Conservation (phyloP, 2,797 vertebrate genomes). For the Hirundo rustica region DNA sequence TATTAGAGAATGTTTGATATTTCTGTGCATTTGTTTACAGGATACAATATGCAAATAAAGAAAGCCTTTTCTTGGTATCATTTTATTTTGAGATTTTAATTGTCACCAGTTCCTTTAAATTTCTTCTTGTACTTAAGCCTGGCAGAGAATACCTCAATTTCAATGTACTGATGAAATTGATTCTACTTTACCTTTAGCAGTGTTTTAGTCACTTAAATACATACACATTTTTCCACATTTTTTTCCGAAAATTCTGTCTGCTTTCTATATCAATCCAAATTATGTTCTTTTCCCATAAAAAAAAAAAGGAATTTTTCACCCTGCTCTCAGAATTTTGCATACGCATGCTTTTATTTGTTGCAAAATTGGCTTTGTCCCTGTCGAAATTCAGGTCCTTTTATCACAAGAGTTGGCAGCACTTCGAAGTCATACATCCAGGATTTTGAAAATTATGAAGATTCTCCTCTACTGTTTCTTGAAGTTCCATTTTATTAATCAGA, state of each 20-base stretch:
- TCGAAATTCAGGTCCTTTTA: not conserved
- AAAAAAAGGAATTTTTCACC: not conserved
- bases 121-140: not conserved
- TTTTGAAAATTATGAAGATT: not conserved
- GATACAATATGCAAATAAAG: not conserved
- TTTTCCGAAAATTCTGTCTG: not conserved
- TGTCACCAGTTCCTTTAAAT: not conserved
- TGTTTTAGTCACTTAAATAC: not conserved
- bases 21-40: not conserved
- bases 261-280: not conserved
- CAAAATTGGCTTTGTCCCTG: not conserved
- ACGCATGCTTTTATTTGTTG: not conserved
- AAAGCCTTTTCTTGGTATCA: not conserved
- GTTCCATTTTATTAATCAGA: constrained; percentile 7
- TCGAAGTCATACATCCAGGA: not conserved
- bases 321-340: not conserved
- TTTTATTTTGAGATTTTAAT: not conserved
- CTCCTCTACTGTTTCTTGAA: not conserved
- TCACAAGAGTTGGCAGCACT: not conserved
- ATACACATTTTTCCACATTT: not conserved
- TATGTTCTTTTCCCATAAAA: not conserved
- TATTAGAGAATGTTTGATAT: not conserved
- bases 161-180: not conserved
- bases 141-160: not conserved
- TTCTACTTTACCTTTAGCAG: not conserved